Evolutionary conservation across 2,888 invertebrate species (phyloP), one percentile per base, ranked within the genome.

Genomic region (Allacma fusca): DNA sequence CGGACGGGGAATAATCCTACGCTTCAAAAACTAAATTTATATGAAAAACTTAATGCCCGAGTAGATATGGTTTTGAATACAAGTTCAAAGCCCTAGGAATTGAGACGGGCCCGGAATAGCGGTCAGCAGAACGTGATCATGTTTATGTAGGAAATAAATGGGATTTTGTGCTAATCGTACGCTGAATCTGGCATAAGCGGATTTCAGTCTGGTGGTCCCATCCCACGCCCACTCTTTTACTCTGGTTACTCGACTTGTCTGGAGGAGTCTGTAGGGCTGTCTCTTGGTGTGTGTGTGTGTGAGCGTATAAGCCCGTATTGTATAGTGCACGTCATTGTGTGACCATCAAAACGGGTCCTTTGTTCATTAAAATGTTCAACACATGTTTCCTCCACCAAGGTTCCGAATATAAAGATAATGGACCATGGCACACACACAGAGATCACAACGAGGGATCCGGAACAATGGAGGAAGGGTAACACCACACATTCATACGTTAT

Each of bases 361-460:
- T 50, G 50, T 50, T 50, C 50, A 50, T 50, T 50, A 50, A n/a
- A 50, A 50, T 50, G 50, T 50, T 50, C 50, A 50, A 50, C 50
- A 50, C 50, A 50, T 50, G 50, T 50, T 50, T 16, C 19, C 50
- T 5, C n/a, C 16, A 40, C 40, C 40, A 40, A 12, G 50, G n/a
- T 50, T n/a, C 19, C 19, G 50, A 50, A 50, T 50, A 9, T 50
- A 50, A 50, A 50, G 9, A 50, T 5, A 50, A 50, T 50, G 50
- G 50, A 50, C 50, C 19, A 19, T 50, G 19, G 50, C 50, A 34
- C 9, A 9, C 5, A 34, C 5, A 34, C 9, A 34, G 4, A 16
- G 19, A 2, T n/a, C 50, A 40, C 7, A 13, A 40, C 50, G 2
- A n/a, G 50, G 19, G 50, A n/a, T 9, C 2, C 7, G 50, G n/a